Evolutionary conservation across 1,140 invertebrate species (phyloP).

Genomic region (Pseudomyrmex gracilis): DNA sequence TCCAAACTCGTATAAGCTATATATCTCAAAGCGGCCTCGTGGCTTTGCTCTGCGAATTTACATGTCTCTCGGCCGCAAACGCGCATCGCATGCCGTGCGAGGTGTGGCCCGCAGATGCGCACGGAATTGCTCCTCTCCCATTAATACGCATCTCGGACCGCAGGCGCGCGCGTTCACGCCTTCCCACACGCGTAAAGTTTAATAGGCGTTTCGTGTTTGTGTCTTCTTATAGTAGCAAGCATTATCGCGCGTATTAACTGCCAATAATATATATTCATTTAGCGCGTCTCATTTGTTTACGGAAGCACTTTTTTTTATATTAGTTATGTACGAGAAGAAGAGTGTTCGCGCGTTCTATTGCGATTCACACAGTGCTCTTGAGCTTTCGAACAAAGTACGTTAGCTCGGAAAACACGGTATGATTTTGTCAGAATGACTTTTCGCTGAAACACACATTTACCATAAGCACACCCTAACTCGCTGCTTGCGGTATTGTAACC

Average conservation of each 20-base stretch:
- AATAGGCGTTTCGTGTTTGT: constrained; percentile 4
- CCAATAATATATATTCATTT: not conserved
- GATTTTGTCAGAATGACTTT: constrained; percentile 39
- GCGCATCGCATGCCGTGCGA: constrained; percentile 53
- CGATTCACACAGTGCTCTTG: not conserved
- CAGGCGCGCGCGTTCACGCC: not conserved
- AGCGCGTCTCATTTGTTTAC: too few species aligned
- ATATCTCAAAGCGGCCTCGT: constrained; percentile 21
- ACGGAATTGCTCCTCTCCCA: constrained; percentile 44
- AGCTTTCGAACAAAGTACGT: not conserved
- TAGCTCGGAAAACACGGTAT: not conserved
- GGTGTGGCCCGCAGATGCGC: constrained; percentile 66
- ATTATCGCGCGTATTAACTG: not conserved
- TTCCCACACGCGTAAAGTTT: constrained; percentile 21
- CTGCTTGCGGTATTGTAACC: constrained; percentile 56
- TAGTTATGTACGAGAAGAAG: not conserved
- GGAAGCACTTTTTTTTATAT: not conserved
- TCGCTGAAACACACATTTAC: constrained; percentile 47
- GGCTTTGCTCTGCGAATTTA: constrained; percentile 69
- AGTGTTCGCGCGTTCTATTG: not conserved
- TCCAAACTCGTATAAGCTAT: constrained; percentile 22
- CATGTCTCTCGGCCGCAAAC: constrained; percentile 66
- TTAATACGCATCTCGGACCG: constrained; percentile 16
- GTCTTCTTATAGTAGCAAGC: not conserved
- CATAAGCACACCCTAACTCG: constrained; percentile 54